These are phyloP conservation scores for Paraplagusia blochii DNA, from an alignment of 2,113 vertebrate genomes.

Conservation along the genomic window DNA sequence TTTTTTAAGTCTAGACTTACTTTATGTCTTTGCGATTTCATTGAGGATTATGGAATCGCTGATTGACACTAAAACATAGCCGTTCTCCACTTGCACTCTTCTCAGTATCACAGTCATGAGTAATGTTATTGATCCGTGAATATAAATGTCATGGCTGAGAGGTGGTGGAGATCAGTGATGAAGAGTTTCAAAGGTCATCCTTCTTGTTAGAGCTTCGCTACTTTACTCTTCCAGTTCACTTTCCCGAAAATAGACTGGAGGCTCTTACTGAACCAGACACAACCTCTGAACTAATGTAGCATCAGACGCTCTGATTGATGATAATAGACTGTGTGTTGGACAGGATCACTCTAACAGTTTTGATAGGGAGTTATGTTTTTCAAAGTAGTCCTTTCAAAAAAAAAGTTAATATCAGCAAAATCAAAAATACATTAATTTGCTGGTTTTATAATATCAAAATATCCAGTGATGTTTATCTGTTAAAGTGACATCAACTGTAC, in stretches of 20 bases:
- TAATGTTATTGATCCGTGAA: conserved; percentile 15
- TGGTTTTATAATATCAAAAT: too few relatives aligned
- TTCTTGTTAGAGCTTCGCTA: conserved; percentile 14
- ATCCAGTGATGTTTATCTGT: too few relatives aligned
- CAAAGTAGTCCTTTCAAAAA: too few relatives aligned
- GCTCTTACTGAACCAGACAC: background rate
- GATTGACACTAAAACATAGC: conserved; percentile 21
- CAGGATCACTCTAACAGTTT: too few relatives aligned
- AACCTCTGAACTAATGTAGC: background rate
- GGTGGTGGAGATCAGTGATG: conserved; percentile 20
- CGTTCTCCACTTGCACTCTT: background rate
- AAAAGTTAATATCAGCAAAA: too few relatives aligned
- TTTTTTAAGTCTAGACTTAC: too few relatives aligned
- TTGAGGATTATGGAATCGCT: conserved; percentile 19
- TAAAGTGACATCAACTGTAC: too few relatives aligned
- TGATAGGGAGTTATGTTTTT: too few relatives aligned
- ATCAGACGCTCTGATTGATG: conserved; percentile 3
- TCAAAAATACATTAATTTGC: too few relatives aligned
- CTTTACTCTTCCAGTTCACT: conserved; percentile 3
- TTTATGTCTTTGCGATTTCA: background rate
- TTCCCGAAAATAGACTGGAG: conserved; percentile 19
- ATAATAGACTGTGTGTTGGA: background rate
- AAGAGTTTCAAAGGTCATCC: conserved; percentile 7
- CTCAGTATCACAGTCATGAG: conserved; percentile 5
- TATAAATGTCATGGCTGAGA: conserved; percentile 18